Evolutionary conservation across 23 tunicate species (phyloP).

Genomic region (Halocynthia roretzi): DNA sequence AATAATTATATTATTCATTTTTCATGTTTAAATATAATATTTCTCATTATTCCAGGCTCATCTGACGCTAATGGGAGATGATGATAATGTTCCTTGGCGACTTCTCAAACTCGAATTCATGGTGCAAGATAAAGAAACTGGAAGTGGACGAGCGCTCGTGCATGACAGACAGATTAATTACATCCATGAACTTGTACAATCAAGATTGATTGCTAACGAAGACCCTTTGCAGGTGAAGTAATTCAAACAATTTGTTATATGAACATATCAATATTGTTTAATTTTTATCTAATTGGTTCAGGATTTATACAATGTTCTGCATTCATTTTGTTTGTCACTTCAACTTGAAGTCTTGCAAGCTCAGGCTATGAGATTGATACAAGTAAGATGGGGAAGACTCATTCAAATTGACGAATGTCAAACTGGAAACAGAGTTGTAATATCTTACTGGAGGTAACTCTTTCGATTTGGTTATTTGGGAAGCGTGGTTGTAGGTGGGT

Average conservation of each 20-base stretch:
- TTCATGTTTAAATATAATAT: not conserved
- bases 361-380: conserved; percentile 51
- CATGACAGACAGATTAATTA: conserved; percentile 68
- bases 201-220: conserved; percentile 73
- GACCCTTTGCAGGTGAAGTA: conserved; percentile 39
- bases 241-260: not conserved
- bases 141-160: conserved; percentile 63
- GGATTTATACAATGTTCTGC: conserved; percentile 75
- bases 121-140: conserved; percentile 78
- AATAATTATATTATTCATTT: not conserved
- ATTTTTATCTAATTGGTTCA: not conserved
- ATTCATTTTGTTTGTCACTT: conserved; percentile 82
- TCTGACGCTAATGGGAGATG: conserved; percentile 88
- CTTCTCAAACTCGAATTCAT: conserved; percentile 61
- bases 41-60: conserved; percentile 23
- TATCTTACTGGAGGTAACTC: conserved; percentile 75
- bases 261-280: not conserved
- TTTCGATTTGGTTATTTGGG: not conserved
- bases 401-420: conserved; percentile 73
- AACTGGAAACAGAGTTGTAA: conserved; percentile 58
- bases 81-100: conserved; percentile 84
- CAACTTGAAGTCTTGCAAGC: conserved; percentile 86
- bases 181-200: conserved; percentile 80
- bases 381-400: conserved; percentile 72
- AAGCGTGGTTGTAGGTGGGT: too few relatives aligned